phyloP scores from a whole-genome alignment of 2,797 vertebrate genomes.

The Artibeus jamaicensis region DNA sequence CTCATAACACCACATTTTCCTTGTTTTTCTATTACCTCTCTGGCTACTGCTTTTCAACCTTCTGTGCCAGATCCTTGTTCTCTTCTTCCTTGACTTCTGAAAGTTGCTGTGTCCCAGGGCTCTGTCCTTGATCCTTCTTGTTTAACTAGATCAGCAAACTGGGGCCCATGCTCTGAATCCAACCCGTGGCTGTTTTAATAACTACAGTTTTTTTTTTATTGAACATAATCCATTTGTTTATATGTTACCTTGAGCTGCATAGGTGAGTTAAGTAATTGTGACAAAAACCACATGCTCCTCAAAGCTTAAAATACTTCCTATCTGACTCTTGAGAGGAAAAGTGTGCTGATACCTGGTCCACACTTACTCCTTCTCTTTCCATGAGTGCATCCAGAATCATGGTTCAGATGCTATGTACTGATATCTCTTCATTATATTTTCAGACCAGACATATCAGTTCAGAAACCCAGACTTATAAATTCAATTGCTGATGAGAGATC shows the following conservation, averaged over 20 bases:
- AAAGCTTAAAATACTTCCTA: background rate
- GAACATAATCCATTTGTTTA: background rate
- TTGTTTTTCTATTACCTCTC: background rate
- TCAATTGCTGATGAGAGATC: background rate
- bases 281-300: background rate
- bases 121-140: background rate
- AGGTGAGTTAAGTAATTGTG: background rate
- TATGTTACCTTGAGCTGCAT: background rate
- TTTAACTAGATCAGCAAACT: background rate
- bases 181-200: background rate
- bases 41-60: background rate
- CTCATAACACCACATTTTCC: background rate
- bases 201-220: background rate
- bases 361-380: background rate
- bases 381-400: background rate
- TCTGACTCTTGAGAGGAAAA: background rate
- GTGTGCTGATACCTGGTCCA: background rate
- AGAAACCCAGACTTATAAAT: background rate
- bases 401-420: background rate
- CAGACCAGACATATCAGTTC: background rate
- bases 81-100: background rate
- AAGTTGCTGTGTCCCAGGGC: background rate
- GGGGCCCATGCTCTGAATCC: background rate
- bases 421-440: background rate
- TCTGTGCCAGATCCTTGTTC: background rate